phyloP scores from a whole-genome alignment of 2,888 invertebrate genomes.

The Epinotia brunnichana region DNA sequence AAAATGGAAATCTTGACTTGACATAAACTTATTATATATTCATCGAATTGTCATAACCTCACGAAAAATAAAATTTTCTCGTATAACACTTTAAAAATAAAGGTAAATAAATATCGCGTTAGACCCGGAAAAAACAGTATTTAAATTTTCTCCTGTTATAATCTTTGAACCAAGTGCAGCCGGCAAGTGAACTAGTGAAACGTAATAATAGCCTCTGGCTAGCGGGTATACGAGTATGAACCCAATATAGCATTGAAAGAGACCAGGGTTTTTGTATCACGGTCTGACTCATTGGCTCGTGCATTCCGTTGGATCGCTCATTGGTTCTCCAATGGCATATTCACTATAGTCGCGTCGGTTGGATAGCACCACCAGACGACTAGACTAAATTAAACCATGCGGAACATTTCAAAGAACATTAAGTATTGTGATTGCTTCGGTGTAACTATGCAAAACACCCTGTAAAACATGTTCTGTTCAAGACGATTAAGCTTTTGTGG shows the following conservation, averaged over 20 bases:
- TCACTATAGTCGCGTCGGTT: neutral
- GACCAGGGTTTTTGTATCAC: conserved; percentile 3
- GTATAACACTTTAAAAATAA: too few species aligned
- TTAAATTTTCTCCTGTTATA: too few species aligned
- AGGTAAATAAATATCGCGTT: too few species aligned
- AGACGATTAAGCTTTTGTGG: too few species aligned
- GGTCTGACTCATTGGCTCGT: conserved; percentile 2
- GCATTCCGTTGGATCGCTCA: neutral
- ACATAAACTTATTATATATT: too few species aligned
- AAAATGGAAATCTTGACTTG: too few species aligned
- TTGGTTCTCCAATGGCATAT: neutral
- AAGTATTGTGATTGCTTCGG: neutral
- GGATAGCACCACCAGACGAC: neutral
- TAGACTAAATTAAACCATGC: neutral
- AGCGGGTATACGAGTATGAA: neutral
- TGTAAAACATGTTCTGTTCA: too few species aligned
- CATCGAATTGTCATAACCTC: too few species aligned
- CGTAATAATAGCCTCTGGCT: neutral
- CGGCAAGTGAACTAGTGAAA: neutral
- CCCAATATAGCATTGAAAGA: neutral
- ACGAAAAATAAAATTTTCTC: too few species aligned
- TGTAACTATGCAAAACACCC: too few species aligned
- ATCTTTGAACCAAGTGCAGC: neutral
- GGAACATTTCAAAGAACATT: neutral
- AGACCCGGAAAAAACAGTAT: too few species aligned